Percentiles rank a stretch among this genome's conserved stretches.
phyloP scores from a whole-genome alignment of 2,113 vertebrate genomes.

The Paralichthys olivaceus region DNA sequence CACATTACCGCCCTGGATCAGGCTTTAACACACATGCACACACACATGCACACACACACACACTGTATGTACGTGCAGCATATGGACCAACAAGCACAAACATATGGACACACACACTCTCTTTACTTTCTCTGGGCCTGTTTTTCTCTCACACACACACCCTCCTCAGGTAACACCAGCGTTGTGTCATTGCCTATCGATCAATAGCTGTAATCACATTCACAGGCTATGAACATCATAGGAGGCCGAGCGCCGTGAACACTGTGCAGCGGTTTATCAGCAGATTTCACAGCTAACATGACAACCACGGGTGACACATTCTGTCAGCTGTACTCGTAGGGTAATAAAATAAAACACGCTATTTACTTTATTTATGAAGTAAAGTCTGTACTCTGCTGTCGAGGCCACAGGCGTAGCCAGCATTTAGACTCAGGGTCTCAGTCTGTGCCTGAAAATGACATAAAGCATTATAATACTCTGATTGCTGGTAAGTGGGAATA shows the following conservation, averaged over 20 bases:
- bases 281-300: slow-evolving; percentile 5
- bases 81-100: slow-evolving; percentile 33
- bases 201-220: slow-evolving; percentile 77
- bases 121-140: neutral
- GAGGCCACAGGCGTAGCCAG: too few species aligned
- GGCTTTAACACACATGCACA: slow-evolving; percentile 32
- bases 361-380: slow-evolving; percentile 3
- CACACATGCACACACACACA: neutral
- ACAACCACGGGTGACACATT: slow-evolving; percentile 33
- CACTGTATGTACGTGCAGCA: slow-evolving; percentile 27
- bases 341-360: slow-evolving; percentile 10
- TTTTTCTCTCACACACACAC: slow-evolving; percentile 14
- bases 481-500: neutral
- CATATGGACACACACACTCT: slow-evolving; percentile 37
- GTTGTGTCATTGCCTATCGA: slow-evolving; percentile 67
- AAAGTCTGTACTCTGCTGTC: slow-evolving; percentile 1
- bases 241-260: neutral
- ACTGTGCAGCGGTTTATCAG: slow-evolving; percentile 20
- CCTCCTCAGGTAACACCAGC: slow-evolving; percentile 69
- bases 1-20: slow-evolving; percentile 70
- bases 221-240: slow-evolving; percentile 41
- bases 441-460: too few species aligned
- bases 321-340: slow-evolving; percentile 8
- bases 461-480: neutral
- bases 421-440: neutral